These are phyloP conservation scores for Florisuga fusca DNA, from an alignment of 2,797 vertebrate genomes.

Conservation along the genomic window DNA sequence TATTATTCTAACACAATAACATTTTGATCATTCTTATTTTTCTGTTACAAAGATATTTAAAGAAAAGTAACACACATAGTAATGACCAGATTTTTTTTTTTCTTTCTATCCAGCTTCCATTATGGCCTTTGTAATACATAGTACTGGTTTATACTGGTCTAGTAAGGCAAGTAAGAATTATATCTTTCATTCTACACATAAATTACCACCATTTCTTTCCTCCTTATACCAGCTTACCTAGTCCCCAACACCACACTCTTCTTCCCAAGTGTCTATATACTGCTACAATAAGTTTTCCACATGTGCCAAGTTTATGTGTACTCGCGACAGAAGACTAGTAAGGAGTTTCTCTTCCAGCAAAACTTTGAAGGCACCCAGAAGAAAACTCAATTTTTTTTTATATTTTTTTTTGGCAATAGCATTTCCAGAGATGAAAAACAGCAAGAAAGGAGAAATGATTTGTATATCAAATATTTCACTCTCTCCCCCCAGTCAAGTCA, in stretches of 20 bases:
- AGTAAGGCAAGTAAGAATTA: neutral
- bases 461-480: neutral
- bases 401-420: neutral
- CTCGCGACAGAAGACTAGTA: neutral
- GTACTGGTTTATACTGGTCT: neutral
- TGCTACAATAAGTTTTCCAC: neutral
- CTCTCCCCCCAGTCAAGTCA: neutral
- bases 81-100: neutral
- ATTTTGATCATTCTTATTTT: conserved; percentile 19
- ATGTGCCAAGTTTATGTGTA: neutral
- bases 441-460: neutral
- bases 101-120: neutral
- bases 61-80: neutral
- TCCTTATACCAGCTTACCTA: neutral
- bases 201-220: neutral
- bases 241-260: neutral
- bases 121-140: neutral
- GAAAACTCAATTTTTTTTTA: neutral
- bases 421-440: neutral
- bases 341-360: conserved; percentile 25
- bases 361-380: neutral
- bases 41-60: neutral
- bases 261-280: neutral
- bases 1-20: conserved; percentile 12
- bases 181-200: neutral